Evolutionary conservation across 2,888 invertebrate species (phyloP), one percentile per base, ranked within the genome.

Genomic region (Scrobipalpa atriplicella): DNA sequence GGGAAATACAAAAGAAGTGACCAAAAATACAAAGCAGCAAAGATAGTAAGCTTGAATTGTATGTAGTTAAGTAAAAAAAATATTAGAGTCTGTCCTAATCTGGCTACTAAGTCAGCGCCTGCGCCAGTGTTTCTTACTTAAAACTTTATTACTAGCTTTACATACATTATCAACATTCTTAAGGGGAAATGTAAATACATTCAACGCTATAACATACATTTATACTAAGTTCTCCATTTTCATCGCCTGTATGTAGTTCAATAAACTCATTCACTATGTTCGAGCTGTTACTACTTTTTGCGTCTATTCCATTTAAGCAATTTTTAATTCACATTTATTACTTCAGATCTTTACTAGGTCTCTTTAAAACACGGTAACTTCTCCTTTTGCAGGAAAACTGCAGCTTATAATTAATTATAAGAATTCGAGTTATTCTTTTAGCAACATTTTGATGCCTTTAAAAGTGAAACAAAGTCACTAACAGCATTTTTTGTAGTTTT

Each of bases 371-470:
- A 51, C 69, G 61, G 67, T 68, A 68, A 66, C 65, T 62, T 67
- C 47, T 47, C 72, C 72, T 68, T 71, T 72, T 68, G 19, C 29
- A 67, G 71, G 29, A 56, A 69, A 68, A 66, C 65, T 56, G 62
- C 60, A 29, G 62, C 52, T 13, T 43, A 63, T 69, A 71, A 70
- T 69, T 70, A 71, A 69, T 69, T 72, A 56, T 65, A 73, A 67
- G 70, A 69, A 74, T 72, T 67, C 67, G 52, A 68, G 56, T 70
- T 67, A 71, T 71, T 68, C 68, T 66, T 66, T 66, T 66, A 62
- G 56, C 65, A 54, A 64, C 68, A 68, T 66, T 54, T 58, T 65
- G 65, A 63, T 21, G 65, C 11, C 19, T 18, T 38, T 36, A 51
- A 43, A 63, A 52, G 64, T 64, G 52, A 52, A 52, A 52, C 38